These are phyloP conservation scores for Coturnix japonica DNA, from an alignment of 2,113 vertebrate species.

Conservation along the genomic window DNA sequence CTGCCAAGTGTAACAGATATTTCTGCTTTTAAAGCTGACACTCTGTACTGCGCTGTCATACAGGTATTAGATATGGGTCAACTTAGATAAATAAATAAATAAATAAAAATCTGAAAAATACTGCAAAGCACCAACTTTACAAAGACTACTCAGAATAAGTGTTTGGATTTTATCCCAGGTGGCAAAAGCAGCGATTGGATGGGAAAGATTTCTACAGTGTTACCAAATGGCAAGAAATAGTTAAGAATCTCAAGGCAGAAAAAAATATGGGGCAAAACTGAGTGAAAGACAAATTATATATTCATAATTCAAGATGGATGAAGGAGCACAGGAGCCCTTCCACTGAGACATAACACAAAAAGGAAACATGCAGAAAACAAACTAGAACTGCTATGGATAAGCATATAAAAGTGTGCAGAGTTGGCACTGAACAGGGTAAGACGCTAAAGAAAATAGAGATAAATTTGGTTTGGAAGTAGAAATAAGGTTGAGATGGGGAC, in stretches of 20 bases:
- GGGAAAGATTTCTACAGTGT: neutral
- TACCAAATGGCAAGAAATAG: neutral
- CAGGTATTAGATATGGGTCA: neutral
- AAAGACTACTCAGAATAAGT: fast-evolving
- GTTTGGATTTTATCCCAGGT: neutral
- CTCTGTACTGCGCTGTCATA: neutral
- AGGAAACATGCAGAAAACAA: neutral
- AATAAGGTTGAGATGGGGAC: neutral
- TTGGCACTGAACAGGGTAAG: neutral
- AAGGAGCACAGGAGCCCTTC: neutral
- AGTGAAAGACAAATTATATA: neutral
- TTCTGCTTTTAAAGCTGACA: neutral
- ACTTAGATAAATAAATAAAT: neutral
- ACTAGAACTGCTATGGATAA: neutral
- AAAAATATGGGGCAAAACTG: neutral
- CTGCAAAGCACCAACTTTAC: neutral
- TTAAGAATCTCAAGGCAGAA: neutral
- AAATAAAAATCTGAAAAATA: neutral
- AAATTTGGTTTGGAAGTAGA: neutral
- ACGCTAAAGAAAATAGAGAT: neutral
- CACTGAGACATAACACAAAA: neutral
- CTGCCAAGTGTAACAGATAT: neutral
- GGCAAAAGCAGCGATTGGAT: neutral
- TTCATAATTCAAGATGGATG: neutral
- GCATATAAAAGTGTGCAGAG: fast-evolving